Base-by-base conservation (phyloP, 1,140 invertebrate species). In the Drosophila ananassae region DNA sequence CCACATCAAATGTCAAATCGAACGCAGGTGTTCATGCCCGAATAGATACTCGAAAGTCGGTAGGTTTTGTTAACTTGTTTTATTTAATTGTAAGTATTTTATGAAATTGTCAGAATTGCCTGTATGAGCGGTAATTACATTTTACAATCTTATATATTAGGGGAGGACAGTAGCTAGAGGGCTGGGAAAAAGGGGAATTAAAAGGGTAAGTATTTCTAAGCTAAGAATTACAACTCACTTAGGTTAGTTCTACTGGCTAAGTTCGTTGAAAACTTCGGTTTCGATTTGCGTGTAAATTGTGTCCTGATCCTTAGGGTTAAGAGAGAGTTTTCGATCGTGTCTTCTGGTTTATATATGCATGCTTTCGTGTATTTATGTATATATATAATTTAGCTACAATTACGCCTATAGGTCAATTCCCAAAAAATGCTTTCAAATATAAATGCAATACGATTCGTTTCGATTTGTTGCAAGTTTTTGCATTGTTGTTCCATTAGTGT, bases 351-450 rank as follows among this genome's bases (percentile, higher is more conserved):
- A 51, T 48, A 53, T 69, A 44, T 44, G 41, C 41, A 28, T 28
- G 25, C 25, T 28, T 28, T 28, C 5, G 4, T 21, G 17, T 50
- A 17, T 32, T 13, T 48, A 39, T 34, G 0, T 55, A 39, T 64
- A 51, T 64, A 41, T 62, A 82, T 82, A 79, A 87, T 81, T 87
- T 81, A 87, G 53, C 78, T 87, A 82, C 75, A 61, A 85, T 82
- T 89, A 89, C 59, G 30, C 47, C 83, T 89, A 89, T 73, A 79
- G 77, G 85, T 83, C 83, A 89, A 89, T 89, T 89, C 83, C 83
- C 75, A 83, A 89, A 89, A 89, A 89, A 89, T 89, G 79, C 84
- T 58, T 73, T 83, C 61, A 63, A 73, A 89, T 85, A 89, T 89
- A 89, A 89, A 89, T 89, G 83, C 83, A 71, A 71, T 71, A 57